Conservation (phyloP, 1,140 invertebrate species). For the Tetramorium parvispinum region DNA sequence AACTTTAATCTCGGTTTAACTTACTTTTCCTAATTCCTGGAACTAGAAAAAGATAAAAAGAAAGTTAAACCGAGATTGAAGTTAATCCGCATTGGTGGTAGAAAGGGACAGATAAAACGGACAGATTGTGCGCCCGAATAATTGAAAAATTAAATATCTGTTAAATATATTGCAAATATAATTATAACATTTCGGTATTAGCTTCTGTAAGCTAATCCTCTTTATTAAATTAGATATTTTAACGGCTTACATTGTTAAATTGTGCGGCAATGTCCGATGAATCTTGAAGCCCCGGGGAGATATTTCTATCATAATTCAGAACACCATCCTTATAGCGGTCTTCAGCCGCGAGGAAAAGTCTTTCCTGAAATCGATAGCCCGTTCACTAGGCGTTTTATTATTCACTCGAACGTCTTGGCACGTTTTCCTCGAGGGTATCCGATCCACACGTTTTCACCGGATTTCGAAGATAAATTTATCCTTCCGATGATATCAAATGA, state of each 20-base stretch:
- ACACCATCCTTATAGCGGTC: not conserved
- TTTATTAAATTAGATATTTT: not conserved
- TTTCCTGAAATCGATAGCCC: constrained; percentile 25
- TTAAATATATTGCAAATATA: not conserved
- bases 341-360: not conserved
- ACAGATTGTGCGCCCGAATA: not conserved
- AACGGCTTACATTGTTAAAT: not conserved
- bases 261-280: not conserved
- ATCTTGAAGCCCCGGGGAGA: not conserved
- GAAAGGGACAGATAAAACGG: too few species aligned
- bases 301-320: not conserved
- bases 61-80: too few species aligned
- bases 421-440: constrained; percentile 32
- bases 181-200: not conserved
- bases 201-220: not conserved
- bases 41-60: too few species aligned
- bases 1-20: too few species aligned
- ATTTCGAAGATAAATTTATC: constrained; percentile 53
- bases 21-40: too few species aligned
- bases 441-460: constrained; percentile 23
- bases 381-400: constrained; percentile 47
- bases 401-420: constrained; percentile 38
- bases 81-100: too few species aligned
- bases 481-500: constrained; percentile 13
- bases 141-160: not conserved